Conservation (phyloP, 2,797 vertebrate genomes). For the Tachyglossus aculeatus region DNA sequence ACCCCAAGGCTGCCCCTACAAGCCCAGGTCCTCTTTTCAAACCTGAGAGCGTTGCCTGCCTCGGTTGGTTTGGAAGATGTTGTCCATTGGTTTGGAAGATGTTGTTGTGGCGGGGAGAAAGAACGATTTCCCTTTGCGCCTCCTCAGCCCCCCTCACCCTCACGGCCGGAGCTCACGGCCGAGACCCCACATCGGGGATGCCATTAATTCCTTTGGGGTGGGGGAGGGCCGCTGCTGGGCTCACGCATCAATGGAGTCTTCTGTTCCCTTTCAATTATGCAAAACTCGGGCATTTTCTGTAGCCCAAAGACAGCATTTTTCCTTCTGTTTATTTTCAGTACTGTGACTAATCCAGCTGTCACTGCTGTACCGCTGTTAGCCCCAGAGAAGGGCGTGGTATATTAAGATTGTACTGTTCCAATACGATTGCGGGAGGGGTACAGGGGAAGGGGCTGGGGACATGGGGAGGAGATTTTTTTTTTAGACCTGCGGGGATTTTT, state of each 20-base stretch:
- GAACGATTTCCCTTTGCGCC: too few species aligned
- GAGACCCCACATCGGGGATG: not conserved
- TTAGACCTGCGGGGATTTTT: too few species aligned
- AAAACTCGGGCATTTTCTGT: not conserved
- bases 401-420: too few species aligned
- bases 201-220: not conserved
- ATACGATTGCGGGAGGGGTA: not conserved
- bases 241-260: not conserved
- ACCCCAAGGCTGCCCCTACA: not conserved
- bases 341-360: not conserved
- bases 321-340: not conserved
- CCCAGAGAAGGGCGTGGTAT: not conserved
- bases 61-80: too few species aligned
- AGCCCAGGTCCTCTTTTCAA: not conserved
- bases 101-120: too few species aligned
- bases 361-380: not conserved
- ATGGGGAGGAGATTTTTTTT: not conserved
- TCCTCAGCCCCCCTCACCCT: too few species aligned
- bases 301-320: not conserved
- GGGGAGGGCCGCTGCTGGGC: not conserved
- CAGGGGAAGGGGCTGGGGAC: not conserved
- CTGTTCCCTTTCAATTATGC: not conserved
- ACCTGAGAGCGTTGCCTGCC: too few species aligned
- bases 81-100: too few species aligned
- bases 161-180: too few species aligned